phyloP scores from a whole-genome alignment of 2,113 vertebrate genomes.

The Platysteira castanea region DNA sequence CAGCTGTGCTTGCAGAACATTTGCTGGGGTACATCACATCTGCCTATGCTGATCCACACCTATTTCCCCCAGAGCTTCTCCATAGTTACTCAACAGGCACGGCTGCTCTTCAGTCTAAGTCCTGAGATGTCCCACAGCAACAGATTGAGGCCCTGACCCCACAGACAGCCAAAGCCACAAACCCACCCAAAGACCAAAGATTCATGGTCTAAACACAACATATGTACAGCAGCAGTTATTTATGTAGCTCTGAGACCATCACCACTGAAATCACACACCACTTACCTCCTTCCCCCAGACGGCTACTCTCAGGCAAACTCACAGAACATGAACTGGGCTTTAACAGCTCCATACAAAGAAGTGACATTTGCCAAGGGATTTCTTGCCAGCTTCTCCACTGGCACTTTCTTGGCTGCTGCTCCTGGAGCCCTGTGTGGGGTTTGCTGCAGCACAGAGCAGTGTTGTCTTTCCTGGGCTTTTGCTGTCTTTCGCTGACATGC shows the following conservation, averaged over 20 bases:
- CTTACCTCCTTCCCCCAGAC: not conserved
- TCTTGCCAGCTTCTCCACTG: not conserved
- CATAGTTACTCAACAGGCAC: not conserved
- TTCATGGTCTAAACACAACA: not conserved
- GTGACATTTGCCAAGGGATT: not conserved
- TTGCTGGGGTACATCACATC: not conserved
- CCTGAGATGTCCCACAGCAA: accelerated
- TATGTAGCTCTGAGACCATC: not conserved
- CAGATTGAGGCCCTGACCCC: no score
- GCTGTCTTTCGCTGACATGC: accelerated
- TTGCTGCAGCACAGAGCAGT: not conserved
- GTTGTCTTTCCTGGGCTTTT: not conserved
- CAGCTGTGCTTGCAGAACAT: not conserved
- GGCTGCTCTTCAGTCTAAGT: not conserved
- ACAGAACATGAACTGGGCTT: not conserved
- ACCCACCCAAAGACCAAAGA: not conserved
- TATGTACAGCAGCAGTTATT: accelerated
- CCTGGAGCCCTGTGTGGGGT: not conserved
- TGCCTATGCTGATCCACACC: accelerated
- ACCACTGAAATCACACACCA: not conserved
- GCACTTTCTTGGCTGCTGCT: not conserved
- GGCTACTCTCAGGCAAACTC: not conserved
- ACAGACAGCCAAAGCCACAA: not conserved
- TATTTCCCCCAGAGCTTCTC: not conserved
- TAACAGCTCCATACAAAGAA: accelerated